Base-by-base conservation (phyloP, 2,797 vertebrate species). In the Acanthurus lineatus region DNA sequence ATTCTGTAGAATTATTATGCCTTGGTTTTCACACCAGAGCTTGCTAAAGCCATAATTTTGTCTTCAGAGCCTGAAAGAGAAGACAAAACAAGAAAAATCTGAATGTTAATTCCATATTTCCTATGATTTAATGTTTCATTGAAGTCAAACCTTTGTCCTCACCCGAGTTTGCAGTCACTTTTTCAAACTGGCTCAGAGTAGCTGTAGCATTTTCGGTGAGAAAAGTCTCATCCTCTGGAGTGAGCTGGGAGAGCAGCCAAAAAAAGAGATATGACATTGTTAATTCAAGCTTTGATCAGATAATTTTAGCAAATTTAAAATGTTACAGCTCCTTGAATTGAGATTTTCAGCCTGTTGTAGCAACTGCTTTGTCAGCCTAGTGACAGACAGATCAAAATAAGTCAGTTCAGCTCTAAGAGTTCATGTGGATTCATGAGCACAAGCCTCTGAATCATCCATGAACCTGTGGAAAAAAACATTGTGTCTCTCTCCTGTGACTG, bases 21-120 rank as follows among this genome's bases (percentile, higher is more conserved):
- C 54, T 97, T 96, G 45, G 94, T 94, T 90, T 98, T 98, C 84
- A 99, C 97, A 79, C 97, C 97, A 84, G 96, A 96, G 91, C 96
- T 98, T 38, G 98, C 98, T 86, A 99, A 94, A 86, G 98, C 98
- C 93, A 99, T 90, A 76, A 99, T 97, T 91, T 99, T 99, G 92
- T 99, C 98, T 92, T 97, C 98, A 6, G 97, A 98, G 28, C 98
- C 98, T 99, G 74, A 57, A 85, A 90, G 73, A 82, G 44, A 83
- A 75, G 16, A 4, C 0, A 76, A 51, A 76, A 71, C 1, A 11
- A 78, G 6, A 10, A 45, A 2, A 78, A 69, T 32, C 11, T 28
- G 2, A 63, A 10, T 17, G 8, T 20, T 20, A 3, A 17, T 44
- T 12, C 2, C 61, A 6, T 9, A 38, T 57, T 10, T 19, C 61